phyloP scores from a whole-genome alignment of 2,888 invertebrate species.

The Leptopilina myrica region DNA sequence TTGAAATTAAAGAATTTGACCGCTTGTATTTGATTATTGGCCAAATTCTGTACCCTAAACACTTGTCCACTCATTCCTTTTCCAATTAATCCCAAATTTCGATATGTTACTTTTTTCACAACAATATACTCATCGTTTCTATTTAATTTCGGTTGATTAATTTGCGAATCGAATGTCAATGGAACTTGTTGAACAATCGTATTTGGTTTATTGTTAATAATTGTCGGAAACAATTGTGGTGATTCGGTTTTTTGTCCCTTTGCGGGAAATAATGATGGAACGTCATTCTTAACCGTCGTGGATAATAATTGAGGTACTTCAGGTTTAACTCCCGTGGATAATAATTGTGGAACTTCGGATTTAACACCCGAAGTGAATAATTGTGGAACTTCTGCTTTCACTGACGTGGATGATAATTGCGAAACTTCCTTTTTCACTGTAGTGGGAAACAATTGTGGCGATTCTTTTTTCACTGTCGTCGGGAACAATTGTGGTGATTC shows the following conservation, averaged over 20 bases:
- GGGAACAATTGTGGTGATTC: slow-evolving; percentile 42
- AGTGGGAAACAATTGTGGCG: slow-evolving; percentile 52
- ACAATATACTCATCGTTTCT: slow-evolving; percentile 76
- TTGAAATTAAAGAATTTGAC: slow-evolving; percentile 90
- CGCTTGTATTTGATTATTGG: slow-evolving; percentile 82
- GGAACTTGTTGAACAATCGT: slow-evolving; percentile 58
- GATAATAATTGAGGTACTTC: neutral
- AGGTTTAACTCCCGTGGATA: neutral
- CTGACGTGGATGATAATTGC: neutral
- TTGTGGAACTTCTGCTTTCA: neutral
- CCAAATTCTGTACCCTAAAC: slow-evolving; percentile 83
- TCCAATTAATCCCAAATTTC: slow-evolving; percentile 86
- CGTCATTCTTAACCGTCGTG: slow-evolving; percentile 22
- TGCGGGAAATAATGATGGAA: slow-evolving; percentile 1
- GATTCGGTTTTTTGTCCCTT: slow-evolving; percentile 42
- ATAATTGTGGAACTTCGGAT: slow-evolving; percentile 57
- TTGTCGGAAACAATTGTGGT: slow-evolving; percentile 1
- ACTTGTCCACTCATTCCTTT: slow-evolving; percentile 95
- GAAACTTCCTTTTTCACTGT: neutral
- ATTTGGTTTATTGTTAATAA: slow-evolving; percentile 33
- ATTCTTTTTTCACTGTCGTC: slow-evolving; percentile 48
- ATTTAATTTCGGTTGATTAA: slow-evolving; percentile 46
- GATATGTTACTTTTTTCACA: slow-evolving; percentile 86
- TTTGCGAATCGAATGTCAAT: slow-evolving; percentile 56
- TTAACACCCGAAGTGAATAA: neutral